Evolutionary conservation across 2,888 invertebrate genomes (phyloP).

Genomic region (Perizoma affinitatum): DNA sequence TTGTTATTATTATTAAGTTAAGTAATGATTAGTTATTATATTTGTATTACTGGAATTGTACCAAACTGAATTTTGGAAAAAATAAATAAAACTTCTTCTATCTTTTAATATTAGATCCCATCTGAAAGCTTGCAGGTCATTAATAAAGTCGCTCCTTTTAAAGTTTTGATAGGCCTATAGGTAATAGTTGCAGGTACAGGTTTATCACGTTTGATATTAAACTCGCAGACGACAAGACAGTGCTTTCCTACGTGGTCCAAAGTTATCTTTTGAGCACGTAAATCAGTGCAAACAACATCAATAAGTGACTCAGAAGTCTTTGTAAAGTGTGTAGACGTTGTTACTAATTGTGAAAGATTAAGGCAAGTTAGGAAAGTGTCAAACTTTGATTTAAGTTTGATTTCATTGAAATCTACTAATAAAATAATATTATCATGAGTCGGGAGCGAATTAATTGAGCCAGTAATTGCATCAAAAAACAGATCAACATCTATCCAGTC

Average conservation of each 20-base stretch:
- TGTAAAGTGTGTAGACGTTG: constrained; percentile 14
- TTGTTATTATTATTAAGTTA: too few relatives aligned
- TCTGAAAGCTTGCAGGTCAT: background rate
- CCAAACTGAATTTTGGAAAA: too few relatives aligned
- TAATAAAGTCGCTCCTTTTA: background rate
- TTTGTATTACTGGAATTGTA: too few relatives aligned
- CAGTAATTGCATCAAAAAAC: constrained; percentile 10
- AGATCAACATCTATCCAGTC: constrained; percentile 4
- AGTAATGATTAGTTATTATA: too few relatives aligned
- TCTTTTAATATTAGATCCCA: constrained; percentile 12
- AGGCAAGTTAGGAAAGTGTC: constrained; percentile 7
- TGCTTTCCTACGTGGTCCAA: constrained; percentile 17
- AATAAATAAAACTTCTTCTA: too few relatives aligned
- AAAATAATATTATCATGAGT: constrained; percentile 21
- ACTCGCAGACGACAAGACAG: constrained; percentile 9
- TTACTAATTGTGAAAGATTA: constrained; percentile 4
- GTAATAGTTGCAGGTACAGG: background rate
- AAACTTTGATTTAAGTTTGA: constrained; percentile 1
- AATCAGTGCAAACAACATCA: constrained; percentile 17
- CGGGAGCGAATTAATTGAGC: constrained; percentile 12
- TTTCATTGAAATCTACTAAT: constrained; percentile 31
- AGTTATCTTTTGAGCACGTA: constrained; percentile 4
- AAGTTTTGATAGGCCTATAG: constrained; percentile 13
- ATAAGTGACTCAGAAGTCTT: constrained; percentile 13
- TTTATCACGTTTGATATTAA: constrained; percentile 11